Conservation (phyloP, 2,888 invertebrate genomes). For the Camponotus fellah region DNA sequence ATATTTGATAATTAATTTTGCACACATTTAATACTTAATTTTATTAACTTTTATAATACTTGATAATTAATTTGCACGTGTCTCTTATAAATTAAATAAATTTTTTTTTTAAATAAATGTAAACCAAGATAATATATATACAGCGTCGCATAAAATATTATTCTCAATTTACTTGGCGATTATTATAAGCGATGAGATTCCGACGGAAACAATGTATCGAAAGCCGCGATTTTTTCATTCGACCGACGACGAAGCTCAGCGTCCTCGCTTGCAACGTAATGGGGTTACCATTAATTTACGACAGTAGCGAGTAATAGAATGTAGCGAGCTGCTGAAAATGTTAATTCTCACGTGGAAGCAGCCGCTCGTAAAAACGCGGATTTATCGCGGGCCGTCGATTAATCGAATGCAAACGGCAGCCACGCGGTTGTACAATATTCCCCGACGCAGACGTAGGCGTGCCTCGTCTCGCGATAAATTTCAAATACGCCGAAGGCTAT, state of each 20-base stretch:
- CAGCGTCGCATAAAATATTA: background rate
- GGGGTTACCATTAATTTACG: constrained; percentile 40
- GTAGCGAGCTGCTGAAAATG: constrained; percentile 61
- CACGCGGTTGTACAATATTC: constrained; percentile 21
- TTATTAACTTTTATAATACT: too few species aligned
- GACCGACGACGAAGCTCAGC: background rate
- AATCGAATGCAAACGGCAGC: constrained; percentile 51
- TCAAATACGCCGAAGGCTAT: constrained; percentile 8
- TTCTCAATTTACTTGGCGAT: constrained; percentile 1
- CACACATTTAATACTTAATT: too few species aligned
- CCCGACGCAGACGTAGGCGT: constrained; percentile 40
- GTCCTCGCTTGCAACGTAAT: constrained; percentile 16
- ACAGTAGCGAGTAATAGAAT: constrained; percentile 65
- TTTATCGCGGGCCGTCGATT: constrained; percentile 43
- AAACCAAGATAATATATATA: background rate
- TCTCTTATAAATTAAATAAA: background rate
- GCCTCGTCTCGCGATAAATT: constrained; percentile 42
- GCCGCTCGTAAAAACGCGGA: constrained; percentile 41
- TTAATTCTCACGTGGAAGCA: constrained; percentile 48
- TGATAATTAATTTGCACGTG: too few species aligned
- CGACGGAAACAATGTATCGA: constrained; percentile 3
- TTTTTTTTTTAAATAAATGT: too few species aligned
- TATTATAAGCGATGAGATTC: background rate
- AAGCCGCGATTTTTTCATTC: background rate
- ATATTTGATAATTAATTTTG: too few species aligned